Percentiles rank a stretch among this genome's conserved stretches.
These are phyloP conservation scores for Tetramorium bicarinatum DNA, from an alignment of 2,888 invertebrate genomes.

Conservation along the genomic window DNA sequence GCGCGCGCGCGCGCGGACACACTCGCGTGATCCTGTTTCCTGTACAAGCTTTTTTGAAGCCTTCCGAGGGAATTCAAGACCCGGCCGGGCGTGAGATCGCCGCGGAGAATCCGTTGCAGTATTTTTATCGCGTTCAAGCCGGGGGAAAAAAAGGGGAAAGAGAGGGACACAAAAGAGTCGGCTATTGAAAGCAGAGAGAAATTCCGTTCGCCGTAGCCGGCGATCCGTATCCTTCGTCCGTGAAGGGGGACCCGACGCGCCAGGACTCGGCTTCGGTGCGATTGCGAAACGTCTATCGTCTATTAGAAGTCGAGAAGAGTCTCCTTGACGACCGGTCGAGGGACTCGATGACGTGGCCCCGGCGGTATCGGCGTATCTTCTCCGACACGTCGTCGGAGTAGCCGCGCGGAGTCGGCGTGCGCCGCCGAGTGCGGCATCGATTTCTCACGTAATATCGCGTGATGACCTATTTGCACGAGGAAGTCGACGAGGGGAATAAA, in stretches of 20 bases:
- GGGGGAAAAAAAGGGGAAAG: background rate
- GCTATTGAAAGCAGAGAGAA: constrained; percentile 13
- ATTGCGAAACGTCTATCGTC: constrained; percentile 27
- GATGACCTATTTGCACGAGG: constrained; percentile 48
- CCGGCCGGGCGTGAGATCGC: constrained; percentile 43
- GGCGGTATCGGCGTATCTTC: constrained; percentile 18
- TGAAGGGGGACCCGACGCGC: background rate
- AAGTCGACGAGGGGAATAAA: constrained; percentile 4
- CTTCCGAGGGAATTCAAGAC: constrained; percentile 18
- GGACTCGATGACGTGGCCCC: constrained; percentile 45
- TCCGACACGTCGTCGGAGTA: constrained; percentile 1
- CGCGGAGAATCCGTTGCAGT: constrained; percentile 5
- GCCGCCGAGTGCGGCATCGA: constrained; percentile 32
- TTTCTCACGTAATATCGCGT: constrained; percentile 48
- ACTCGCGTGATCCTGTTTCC: constrained; percentile 50
- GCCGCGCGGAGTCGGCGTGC: background rate
- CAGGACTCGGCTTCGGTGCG: constrained; percentile 19
- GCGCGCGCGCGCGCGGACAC: constrained; percentile 27
- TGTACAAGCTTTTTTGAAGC: constrained; percentile 41
- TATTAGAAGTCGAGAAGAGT: constrained; percentile 15
- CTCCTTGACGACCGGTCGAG: background rate
- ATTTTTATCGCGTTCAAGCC: constrained; percentile 3
- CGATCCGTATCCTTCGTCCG: constrained; percentile 16
- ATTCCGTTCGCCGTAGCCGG: constrained; percentile 13
- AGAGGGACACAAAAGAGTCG: background rate